A percentile compares a stretch with the other conserved stretches of the same genome.
Conservation (phyloP, 1,140 invertebrate genomes). For the Protaetia brevitarsis region DNA sequence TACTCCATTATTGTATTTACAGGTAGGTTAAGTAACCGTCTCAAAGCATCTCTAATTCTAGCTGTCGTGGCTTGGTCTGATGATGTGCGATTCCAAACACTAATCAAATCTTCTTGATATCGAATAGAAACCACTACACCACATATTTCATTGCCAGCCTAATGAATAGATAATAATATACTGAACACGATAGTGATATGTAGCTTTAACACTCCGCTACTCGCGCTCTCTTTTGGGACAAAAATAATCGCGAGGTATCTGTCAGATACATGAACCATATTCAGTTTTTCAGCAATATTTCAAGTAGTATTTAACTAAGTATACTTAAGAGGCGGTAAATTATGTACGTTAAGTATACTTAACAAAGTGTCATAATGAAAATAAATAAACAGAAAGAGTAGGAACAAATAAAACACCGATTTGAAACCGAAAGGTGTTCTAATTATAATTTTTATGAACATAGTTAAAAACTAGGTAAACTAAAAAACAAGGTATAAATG, state of each 20-base stretch:
- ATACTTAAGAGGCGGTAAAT: too few relatives aligned
- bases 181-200: not conserved
- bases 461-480: too few relatives aligned
- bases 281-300: constrained; percentile 32
- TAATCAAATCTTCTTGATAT: constrained; percentile 91
- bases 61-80: constrained; percentile 82
- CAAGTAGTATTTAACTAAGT: not conserved
- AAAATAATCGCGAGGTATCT: too few relatives aligned
- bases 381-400: too few relatives aligned
- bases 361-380: too few relatives aligned
- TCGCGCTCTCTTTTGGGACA: too few relatives aligned
- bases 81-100: constrained; percentile 96
- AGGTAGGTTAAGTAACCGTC: constrained; percentile 91
- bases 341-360: too few relatives aligned
- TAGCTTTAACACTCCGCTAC: not conserved
- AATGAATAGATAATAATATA: not conserved
- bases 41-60: constrained; percentile 90
- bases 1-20: constrained; percentile 92
- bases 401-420: too few relatives aligned
- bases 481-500: too few relatives aligned
- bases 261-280: too few relatives aligned
- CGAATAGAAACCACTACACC: constrained; percentile 86
- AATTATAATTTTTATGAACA: too few relatives aligned
- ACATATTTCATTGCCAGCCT: constrained; percentile 93
- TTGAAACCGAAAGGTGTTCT: too few relatives aligned